These are phyloP conservation scores for Syndactyla subalaris DNA, from an alignment of 2,797 vertebrate species.

Conservation along the genomic window DNA sequence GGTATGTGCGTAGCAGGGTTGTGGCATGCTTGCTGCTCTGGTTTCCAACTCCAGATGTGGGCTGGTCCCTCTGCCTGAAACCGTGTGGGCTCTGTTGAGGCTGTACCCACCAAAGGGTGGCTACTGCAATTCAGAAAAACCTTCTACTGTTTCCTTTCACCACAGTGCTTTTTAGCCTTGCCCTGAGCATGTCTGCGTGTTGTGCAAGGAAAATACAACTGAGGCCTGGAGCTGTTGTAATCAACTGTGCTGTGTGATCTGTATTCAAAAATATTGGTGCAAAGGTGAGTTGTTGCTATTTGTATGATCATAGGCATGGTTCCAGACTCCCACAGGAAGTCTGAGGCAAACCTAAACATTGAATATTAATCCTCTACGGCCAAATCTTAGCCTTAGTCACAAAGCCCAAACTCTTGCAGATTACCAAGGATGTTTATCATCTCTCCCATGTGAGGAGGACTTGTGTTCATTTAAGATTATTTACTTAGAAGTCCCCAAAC, in stretches of 20 bases:
- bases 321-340: not conserved
- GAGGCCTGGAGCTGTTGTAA: not conserved
- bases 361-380: not conserved
- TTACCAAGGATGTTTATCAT: not conserved
- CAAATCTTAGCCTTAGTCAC: not conserved
- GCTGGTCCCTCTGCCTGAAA: not conserved
- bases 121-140: not conserved
- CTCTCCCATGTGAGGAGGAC: not conserved
- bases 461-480: not conserved
- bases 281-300: not conserved
- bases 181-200: not conserved
- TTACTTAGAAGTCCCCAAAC: not conserved
- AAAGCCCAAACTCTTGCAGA: not conserved
- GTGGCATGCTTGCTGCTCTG: accelerated
- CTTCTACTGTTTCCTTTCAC: not conserved
- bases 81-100: not conserved
- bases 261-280: not conserved
- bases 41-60: not conserved
- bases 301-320: not conserved
- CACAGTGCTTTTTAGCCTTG: not conserved
- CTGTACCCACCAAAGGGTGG: not conserved
- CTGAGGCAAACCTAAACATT: not conserved
- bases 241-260: not conserved
- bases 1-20: accelerated
- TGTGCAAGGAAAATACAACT: not conserved